These are phyloP conservation scores for Apostichopus japonicus DNA, from an alignment of 35 echinoderm and acorn worm genomes.

Conservation along the genomic window DNA sequence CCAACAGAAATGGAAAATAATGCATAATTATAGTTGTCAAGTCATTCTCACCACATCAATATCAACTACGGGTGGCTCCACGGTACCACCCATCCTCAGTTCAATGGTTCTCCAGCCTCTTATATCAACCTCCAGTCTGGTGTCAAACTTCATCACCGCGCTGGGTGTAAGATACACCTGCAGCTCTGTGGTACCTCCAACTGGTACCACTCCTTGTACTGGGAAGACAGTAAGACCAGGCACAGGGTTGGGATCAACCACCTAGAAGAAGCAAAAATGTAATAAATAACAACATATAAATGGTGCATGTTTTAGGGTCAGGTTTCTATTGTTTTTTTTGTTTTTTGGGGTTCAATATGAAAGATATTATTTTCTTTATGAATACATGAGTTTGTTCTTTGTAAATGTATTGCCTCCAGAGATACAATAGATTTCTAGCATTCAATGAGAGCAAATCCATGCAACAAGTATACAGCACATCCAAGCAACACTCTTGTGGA, in stretches of 20 bases:
- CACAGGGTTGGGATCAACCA: slow-evolving; percentile 89
- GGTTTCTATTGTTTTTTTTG: too few species aligned
- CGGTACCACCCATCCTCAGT: slow-evolving; percentile 95
- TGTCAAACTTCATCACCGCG: slow-evolving; percentile 99
- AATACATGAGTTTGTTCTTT: too few species aligned
- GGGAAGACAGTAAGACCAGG: slow-evolving; percentile 90
- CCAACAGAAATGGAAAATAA: neutral
- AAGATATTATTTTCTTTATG: too few species aligned
- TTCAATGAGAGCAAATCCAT: too few species aligned
- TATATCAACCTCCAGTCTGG: slow-evolving; percentile 90
- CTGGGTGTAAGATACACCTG: slow-evolving; percentile 79
- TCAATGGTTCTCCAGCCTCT: slow-evolving; percentile 99
- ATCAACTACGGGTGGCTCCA: slow-evolving; percentile 88
- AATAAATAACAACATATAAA: neutral
- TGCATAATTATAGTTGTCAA: neutral
- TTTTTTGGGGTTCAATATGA: too few species aligned
- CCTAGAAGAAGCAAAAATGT: slow-evolving; percentile 43
- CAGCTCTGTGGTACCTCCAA: slow-evolving; percentile 87
- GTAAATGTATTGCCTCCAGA: too few species aligned
- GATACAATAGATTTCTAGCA: too few species aligned
- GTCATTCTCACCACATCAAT: slow-evolving; percentile 81
- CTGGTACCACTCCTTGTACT: slow-evolving; percentile 88
- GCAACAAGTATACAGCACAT: too few species aligned
- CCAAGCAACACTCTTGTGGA: too few species aligned
- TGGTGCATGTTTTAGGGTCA: too few species aligned